phyloP scores from a whole-genome alignment of 2,888 invertebrate genomes.

The Rhodophaea formosa region DNA sequence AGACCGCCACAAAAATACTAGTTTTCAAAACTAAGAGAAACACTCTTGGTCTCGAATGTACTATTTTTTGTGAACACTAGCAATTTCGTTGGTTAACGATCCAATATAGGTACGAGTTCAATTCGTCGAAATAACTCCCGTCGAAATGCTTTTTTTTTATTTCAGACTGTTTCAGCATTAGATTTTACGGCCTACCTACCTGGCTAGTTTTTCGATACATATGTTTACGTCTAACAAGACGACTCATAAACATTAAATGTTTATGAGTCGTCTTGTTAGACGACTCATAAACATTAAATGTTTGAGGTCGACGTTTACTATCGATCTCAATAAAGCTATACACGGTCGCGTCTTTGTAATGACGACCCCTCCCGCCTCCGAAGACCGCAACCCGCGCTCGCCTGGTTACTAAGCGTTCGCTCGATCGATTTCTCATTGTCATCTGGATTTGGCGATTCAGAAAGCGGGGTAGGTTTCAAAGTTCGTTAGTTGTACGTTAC shows the following conservation, averaged over 20 bases:
- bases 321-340: not conserved
- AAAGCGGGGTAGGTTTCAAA: not conserved
- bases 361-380: no score
- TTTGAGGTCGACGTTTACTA: not conserved
- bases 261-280: conserved; percentile 1
- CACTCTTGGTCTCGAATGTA: not conserved
- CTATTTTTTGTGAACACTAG: not conserved
- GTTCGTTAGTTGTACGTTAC: not conserved
- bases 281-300: not conserved
- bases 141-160: not conserved
- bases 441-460: no score
- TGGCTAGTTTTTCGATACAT: not conserved
- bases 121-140: not conserved
- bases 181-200: not conserved
- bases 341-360: no score
- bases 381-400: not conserved
- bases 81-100: not conserved
- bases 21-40: no score
- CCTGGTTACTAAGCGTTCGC: not conserved
- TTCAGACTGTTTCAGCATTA: not conserved
- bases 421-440: no score
- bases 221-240: no score
- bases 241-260: conserved; percentile 4
- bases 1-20: no score
- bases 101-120: not conserved